Evolutionary conservation across 2,797 vertebrate genomes (phyloP), one percentile per base, ranked within the genome.

Genomic region (Sebastes melanostomus): DNA sequence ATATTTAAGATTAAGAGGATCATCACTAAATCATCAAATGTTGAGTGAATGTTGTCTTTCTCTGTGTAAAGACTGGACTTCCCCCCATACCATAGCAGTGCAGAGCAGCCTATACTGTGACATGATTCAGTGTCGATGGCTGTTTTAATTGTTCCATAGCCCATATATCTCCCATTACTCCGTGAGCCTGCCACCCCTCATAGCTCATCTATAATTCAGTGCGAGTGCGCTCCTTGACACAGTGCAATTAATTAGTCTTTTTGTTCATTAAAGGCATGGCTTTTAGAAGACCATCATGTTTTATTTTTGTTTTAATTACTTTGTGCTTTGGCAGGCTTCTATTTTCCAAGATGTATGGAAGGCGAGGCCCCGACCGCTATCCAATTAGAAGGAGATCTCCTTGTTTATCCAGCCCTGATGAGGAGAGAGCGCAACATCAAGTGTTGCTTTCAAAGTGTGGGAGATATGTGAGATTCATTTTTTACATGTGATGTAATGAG

Each of bases 241-340:
- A 85, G 70, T 38, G 77, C 88, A 91, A 91, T 94, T 95, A 94
- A 93, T 94, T 94, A 92, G 87, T 92, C 85, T 87, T 93, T 95
- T 94, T 94, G 90, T 94, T 93, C 85, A 93, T 93, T 95, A 93
- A 93, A 90, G 80, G 82, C 83, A 70, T 46, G 71, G 77, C 89
- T 91, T 93, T 91, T 88, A 91, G 85, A 90, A 92, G 92, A 91
- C 81, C 83, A 84, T 91, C 91, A 90, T 91, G 92, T 91, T 93
- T 94, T 91, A 89, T 92, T 95, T 95, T 92, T 77, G 65, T 81
- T 92, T 93, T 93, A 94, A 94, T 95, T 88, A 93, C 84, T 85
- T 83, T 85, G 75, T 65, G 58, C 83, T 83, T 84, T 90, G 90
- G 87, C 90, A 92, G 82, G 30, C 76, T 73, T 84, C 65, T 84